Conservation (phyloP, 1,140 invertebrate genomes). For the Drosophila cardini region DNA sequence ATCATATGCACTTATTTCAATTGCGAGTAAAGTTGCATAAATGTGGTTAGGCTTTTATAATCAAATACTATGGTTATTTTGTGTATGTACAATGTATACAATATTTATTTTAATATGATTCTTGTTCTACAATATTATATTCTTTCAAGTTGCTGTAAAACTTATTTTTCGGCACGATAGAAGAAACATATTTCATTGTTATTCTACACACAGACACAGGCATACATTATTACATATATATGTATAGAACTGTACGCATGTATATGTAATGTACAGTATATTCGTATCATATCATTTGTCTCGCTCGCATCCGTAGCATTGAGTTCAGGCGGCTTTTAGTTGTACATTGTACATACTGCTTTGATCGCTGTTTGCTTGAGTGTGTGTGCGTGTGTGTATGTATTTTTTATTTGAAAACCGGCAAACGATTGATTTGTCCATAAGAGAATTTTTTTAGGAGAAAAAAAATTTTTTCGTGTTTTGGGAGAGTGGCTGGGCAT, state of each 20-base stretch:
- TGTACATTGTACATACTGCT: constrained; percentile 8
- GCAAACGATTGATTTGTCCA: constrained; percentile 15
- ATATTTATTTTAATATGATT: background rate
- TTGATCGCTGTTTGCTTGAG: background rate
- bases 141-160: background rate
- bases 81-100: background rate
- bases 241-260: background rate
- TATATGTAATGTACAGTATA: constrained; percentile 11
- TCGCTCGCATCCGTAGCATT: constrained; percentile 28
- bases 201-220: background rate
- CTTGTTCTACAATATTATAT: background rate
- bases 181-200: background rate
- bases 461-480: constrained; percentile 1
- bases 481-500: constrained; percentile 1
- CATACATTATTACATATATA: background rate
- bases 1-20: background rate
- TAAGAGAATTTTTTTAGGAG: constrained; percentile 4
- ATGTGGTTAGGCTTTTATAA: background rate
- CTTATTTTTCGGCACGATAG: background rate
- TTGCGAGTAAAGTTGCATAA: background rate
- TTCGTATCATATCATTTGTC: constrained; percentile 18
- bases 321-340: constrained; percentile 1
- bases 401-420: constrained; percentile 17
- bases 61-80: background rate
- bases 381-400: constrained; percentile 9